phyloP scores from a whole-genome alignment of 2,888 invertebrate genomes.

The Troilus luridus region DNA sequence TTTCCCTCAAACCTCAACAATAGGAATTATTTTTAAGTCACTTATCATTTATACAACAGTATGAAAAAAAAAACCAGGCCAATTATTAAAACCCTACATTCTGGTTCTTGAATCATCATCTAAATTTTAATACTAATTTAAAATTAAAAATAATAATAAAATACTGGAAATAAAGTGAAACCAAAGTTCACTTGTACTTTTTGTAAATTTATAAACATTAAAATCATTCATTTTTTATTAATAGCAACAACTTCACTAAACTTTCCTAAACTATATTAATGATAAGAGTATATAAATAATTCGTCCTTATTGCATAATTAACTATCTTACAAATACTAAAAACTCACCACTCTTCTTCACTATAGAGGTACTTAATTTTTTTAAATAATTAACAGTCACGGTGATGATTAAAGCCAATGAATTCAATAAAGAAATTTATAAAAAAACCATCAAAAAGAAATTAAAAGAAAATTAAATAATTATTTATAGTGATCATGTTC shows the following conservation, averaged over 20 bases:
- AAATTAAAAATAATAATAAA: not conserved
- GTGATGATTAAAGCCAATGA: slow-evolving; percentile 53
- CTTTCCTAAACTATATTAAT: not conserved
- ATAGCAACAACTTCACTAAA: not conserved
- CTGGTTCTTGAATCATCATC: not conserved
- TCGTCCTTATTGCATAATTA: slow-evolving; percentile 53
- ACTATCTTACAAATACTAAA: slow-evolving; percentile 29
- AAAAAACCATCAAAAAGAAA: not conserved
- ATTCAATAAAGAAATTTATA: not conserved
- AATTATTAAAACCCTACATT: not conserved
- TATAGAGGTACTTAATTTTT: slow-evolving; percentile 35
- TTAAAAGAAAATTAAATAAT: too few species aligned
- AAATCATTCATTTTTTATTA: slow-evolving; percentile 11
- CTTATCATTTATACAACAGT: not conserved
- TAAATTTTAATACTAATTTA: not conserved
- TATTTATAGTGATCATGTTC: not conserved
- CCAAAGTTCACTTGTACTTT: not conserved
- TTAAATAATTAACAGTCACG: not conserved
- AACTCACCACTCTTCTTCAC: slow-evolving; percentile 41
- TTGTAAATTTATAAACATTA: not conserved
- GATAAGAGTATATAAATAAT: slow-evolving; percentile 42
- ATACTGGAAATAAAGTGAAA: not conserved
- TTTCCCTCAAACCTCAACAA: slow-evolving; percentile 4
- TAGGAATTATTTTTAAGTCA: slow-evolving; percentile 34
- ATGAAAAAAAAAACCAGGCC: not conserved